These are phyloP conservation scores for Euthynnus affinis DNA, from an alignment of 2,797 vertebrate genomes.

Conservation along the genomic window DNA sequence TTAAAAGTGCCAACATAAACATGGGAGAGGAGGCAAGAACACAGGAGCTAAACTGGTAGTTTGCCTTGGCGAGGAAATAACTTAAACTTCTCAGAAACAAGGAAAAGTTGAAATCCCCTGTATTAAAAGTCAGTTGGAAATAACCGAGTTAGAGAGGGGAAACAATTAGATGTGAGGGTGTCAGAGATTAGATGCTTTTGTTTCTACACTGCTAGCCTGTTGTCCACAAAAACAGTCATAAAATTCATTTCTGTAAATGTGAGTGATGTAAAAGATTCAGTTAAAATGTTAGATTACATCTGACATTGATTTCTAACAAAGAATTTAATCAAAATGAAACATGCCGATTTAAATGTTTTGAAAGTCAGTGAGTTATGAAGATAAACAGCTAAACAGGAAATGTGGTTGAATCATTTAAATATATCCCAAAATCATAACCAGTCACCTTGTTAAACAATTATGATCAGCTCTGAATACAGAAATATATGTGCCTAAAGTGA, in stretches of 20 bases:
- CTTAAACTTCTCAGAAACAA: constrained; percentile 41
- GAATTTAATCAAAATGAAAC: constrained; percentile 16
- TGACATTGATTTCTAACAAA: not conserved
- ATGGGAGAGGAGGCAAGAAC: constrained; percentile 55
- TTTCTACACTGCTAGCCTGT: constrained; percentile 8
- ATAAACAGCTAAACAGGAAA: constrained; percentile 24
- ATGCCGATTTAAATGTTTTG: constrained; percentile 2
- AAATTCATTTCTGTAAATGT: constrained; percentile 1
- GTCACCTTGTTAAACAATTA: constrained; percentile 12
- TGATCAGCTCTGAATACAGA: constrained; percentile 34
- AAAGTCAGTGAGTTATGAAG: not conserved
- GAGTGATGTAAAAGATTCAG: constrained; percentile 10
- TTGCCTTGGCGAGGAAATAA: constrained; percentile 74
- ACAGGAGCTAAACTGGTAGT: constrained; percentile 60
- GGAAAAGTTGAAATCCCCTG: constrained; percentile 22
- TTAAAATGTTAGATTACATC: constrained; percentile 4
- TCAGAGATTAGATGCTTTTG: constrained; percentile 36
- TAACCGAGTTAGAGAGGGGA: not conserved
- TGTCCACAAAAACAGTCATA: not conserved
- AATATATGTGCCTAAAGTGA: not conserved
- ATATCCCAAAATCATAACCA: constrained; percentile 37
- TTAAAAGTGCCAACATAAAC: constrained; percentile 65
- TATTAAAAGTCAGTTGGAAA: constrained; percentile 29
- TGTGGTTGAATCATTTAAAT: constrained; percentile 21
- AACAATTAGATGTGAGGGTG: not conserved